These are phyloP conservation scores for Pteronotus mesoamericanus DNA, from an alignment of 2,797 vertebrate genomes.

Conservation along the genomic window DNA sequence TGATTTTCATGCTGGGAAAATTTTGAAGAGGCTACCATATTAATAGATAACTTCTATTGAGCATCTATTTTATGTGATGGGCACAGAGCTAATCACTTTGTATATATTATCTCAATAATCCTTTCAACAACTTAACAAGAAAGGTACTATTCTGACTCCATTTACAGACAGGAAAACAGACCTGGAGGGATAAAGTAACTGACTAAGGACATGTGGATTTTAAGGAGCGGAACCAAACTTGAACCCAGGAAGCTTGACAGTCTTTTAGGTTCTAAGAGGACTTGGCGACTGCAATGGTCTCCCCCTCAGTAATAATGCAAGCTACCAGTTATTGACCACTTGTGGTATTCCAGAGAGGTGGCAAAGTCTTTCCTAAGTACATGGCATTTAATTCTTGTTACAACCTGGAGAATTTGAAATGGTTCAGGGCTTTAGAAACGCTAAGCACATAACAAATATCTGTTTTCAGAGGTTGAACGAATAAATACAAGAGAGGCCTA, in stretches of 20 bases:
- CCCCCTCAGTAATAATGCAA: background rate
- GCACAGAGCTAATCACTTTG: background rate
- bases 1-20: background rate
- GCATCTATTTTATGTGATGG: background rate
- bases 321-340: background rate
- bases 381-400: background rate
- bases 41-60: background rate
- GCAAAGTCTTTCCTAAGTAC: background rate
- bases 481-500: background rate
- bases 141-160: background rate
- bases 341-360: background rate
- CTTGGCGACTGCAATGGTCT: background rate
- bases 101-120: background rate
- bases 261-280: background rate
- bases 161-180: background rate
- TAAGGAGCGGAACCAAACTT: background rate
- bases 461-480: background rate
- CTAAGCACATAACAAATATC: background rate
- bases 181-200: background rate
- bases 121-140: background rate
- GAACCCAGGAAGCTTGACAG: background rate
- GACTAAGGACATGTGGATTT: background rate
- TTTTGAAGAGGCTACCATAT: background rate
- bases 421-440: background rate
- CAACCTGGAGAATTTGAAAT: background rate